phyloP scores from a whole-genome alignment of 2,797 vertebrate species.

The Phoebastria nigripes region DNA sequence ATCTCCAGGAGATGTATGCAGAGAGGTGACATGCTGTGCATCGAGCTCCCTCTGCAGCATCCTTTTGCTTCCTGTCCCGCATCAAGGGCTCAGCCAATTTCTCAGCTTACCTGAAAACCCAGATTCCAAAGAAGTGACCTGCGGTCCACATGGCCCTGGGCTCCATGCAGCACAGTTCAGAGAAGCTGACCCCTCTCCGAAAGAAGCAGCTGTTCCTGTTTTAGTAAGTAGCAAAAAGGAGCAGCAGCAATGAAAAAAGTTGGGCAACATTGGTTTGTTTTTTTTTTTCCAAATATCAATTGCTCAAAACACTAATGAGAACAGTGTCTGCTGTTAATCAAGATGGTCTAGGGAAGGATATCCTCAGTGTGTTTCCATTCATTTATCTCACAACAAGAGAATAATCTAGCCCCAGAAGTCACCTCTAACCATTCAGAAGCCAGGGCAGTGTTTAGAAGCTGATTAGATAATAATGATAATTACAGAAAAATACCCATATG shows the following conservation, averaged over 20 bases:
- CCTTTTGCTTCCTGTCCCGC: not conserved
- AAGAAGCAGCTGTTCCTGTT: not conserved
- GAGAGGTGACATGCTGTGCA: not conserved
- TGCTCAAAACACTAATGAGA: not conserved
- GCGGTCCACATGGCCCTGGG: fast-evolving
- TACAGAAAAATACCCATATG: slow-evolving; percentile 51
- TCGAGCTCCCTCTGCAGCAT: not conserved
- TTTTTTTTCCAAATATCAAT: not conserved
- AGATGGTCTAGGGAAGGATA: not conserved
- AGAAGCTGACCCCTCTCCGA: not conserved
- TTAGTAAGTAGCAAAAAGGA: not conserved
- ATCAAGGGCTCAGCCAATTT: not conserved
- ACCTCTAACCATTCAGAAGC: not conserved
- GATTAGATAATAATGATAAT: slow-evolving; percentile 63
- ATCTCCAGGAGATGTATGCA: not conserved
- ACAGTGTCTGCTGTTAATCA: not conserved
- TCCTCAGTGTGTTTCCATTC: not conserved
- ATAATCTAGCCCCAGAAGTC: not conserved
- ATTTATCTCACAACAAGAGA: not conserved
- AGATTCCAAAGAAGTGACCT: not conserved
- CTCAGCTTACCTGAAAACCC: not conserved
- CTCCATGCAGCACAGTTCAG: not conserved
- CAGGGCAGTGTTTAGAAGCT: slow-evolving; percentile 18
- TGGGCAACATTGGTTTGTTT: not conserved
- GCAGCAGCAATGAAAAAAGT: not conserved